Evolutionary conservation across 2,888 invertebrate genomes (phyloP).

Genomic region (Nephrotoma flavescens): DNA sequence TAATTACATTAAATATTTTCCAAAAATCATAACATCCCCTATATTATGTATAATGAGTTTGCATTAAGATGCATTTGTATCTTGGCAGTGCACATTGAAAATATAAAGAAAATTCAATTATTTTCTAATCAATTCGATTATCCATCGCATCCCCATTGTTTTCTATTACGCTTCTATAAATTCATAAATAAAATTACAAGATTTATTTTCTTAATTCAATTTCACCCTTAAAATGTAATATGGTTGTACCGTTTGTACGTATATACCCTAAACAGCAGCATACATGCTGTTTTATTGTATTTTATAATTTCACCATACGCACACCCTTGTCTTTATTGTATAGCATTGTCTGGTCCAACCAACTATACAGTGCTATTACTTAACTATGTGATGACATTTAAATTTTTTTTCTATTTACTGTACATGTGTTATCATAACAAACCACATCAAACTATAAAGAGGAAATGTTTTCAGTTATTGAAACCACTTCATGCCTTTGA

Average conservation of each 20-base stretch:
- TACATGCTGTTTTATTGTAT: not conserved
- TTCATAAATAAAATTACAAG: not conserved
- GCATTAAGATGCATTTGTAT: not conserved
- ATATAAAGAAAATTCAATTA: not conserved
- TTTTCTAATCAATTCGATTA: slow-evolving; percentile 2
- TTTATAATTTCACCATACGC: not conserved
- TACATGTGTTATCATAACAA: not conserved
- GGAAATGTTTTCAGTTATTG: not conserved
- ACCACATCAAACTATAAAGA: not conserved
- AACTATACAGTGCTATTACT: not conserved
- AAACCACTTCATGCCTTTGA: not conserved
- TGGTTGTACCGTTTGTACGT: not conserved
- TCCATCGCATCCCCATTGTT: not conserved
- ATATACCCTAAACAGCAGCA: not conserved
- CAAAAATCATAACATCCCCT: not conserved
- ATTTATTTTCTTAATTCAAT: not conserved
- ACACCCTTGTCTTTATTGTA: not conserved
- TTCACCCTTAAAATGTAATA: not conserved
- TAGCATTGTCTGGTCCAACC: not conserved
- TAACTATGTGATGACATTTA: not conserved
- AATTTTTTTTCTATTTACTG: not conserved
- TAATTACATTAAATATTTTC: not conserved
- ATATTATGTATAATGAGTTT: not conserved
- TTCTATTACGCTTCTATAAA: not conserved
- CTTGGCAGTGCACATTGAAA: not conserved